These are phyloP conservation scores for Leptinotarsa defecta DNA, from an alignment of 1,140 invertebrate species.

Conservation along the genomic window DNA sequence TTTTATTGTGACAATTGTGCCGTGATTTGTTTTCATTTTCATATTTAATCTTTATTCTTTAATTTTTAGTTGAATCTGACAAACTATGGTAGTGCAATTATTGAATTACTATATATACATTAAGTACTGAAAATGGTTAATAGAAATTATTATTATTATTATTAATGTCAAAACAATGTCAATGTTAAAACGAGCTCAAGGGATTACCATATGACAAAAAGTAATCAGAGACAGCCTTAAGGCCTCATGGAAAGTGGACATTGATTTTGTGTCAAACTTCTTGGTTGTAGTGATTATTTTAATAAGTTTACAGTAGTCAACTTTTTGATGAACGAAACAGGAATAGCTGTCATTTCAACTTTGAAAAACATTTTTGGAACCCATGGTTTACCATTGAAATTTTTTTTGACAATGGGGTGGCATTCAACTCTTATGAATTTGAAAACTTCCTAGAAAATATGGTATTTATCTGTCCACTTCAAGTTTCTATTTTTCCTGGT, in stretches of 20 bases:
- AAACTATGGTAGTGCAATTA: too few relatives aligned
- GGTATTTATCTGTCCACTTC: not conserved
- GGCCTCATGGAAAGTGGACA: constrained; percentile 17
- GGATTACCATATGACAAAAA: too few relatives aligned
- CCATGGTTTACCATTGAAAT: not conserved
- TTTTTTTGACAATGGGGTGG: not conserved
- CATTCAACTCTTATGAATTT: not conserved
- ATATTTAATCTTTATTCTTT: too few relatives aligned
- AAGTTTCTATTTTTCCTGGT: not conserved
- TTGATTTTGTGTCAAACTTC: constrained; percentile 20
- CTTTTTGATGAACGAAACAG: not conserved
- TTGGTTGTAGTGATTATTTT: not conserved
- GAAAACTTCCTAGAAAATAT: not conserved
- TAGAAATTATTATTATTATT: too few relatives aligned
- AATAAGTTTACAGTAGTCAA: not conserved
- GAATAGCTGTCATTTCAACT: not conserved
- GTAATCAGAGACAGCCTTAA: not conserved
- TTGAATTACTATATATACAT: too few relatives aligned
- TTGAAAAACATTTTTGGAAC: not conserved
- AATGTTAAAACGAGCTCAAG: too few relatives aligned
- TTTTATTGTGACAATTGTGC: too few relatives aligned
- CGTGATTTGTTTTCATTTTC: too few relatives aligned
- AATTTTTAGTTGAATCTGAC: too few relatives aligned
- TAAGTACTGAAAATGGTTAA: too few relatives aligned
- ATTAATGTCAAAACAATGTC: too few relatives aligned